A percentile compares a stretch with the other conserved stretches of the same genome.
Evolutionary conservation across 2,797 vertebrate genomes (phyloP).

Genomic region (Huso huso): DNA sequence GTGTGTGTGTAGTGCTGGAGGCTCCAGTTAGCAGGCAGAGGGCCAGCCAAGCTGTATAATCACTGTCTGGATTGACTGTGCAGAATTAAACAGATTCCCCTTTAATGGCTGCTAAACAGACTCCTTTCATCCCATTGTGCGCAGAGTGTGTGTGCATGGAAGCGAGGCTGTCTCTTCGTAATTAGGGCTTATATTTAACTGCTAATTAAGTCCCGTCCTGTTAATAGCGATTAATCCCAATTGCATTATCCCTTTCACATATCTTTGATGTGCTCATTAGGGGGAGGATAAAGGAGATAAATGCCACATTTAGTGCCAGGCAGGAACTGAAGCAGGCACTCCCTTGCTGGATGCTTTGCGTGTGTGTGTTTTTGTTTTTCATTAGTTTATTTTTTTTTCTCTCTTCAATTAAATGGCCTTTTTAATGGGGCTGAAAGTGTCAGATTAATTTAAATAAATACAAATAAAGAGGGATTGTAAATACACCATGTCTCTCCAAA

Average conservation of each 20-base stretch:
- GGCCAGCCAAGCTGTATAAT: constrained; percentile 8
- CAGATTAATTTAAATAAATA: no score
- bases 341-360: no score
- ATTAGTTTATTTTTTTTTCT: no score
- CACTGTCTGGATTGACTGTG: constrained; percentile 17
- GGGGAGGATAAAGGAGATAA: constrained; percentile 25
- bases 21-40: not conserved
- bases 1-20: no score
- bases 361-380: no score
- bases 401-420: no score
- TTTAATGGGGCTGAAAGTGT: no score
- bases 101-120: constrained; percentile 21
- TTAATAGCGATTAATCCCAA: constrained; percentile 35
- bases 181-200: constrained; percentile 32
- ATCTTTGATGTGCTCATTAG: constrained; percentile 28
- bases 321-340: not conserved
- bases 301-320: constrained; percentile 18
- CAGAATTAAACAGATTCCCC: constrained; percentile 17
- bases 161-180: constrained; percentile 18
- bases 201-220: constrained; percentile 28
- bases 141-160: constrained; percentile 12
- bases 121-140: constrained; percentile 28
- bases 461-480: no score
- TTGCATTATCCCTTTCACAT: constrained; percentile 31
- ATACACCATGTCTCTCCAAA: no score